Evolutionary conservation across 2,797 vertebrate genomes (phyloP), one percentile per base, ranked within the genome.

Genomic region (Xenops minutus): DNA sequence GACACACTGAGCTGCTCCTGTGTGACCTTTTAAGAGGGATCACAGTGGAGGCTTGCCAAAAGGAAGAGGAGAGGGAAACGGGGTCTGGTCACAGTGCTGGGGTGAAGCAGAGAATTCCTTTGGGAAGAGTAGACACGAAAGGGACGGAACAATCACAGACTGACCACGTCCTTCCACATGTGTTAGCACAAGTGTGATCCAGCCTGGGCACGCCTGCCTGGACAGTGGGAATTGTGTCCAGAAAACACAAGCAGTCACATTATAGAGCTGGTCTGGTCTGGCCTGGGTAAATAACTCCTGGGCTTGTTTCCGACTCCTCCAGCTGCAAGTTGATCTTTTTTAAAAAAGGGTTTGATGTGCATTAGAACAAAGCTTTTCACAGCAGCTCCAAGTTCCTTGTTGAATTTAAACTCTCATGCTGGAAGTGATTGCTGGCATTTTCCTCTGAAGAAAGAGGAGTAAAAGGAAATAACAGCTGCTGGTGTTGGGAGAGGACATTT

Each of bases 141-240:
- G 64, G 49, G 49, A 32, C 0, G 0, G 54, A 49, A 61, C 52
- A 4, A 4, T n/a, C 2, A 1, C 52, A 55, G 0, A 3, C 0
- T 62, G 66, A 82, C n/a, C 58, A 37, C 24, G 30, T 51, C 58
- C 13, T 46, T 30, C n/a, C 8, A 7, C 12, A 1, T 2, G 5
- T 5, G 29, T 55, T 37, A 51, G 55, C 52, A 41, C n/a, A n/a
- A 6, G 29, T 12, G 85, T 72, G 39, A 19, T 10, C 34, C 86
- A 73, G 41, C 20, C 36, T 9, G 21, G 14, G 49, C 29, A 29
- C 64, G 17, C 34, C 86, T 69, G 41, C 21, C 36, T 8, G 21
- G 51, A 9, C 14, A 9, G 63, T 8, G 44, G 9, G 7, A 14
- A 7, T 4, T 2, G 6, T 62, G 51, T 36, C 81, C 84, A 71